Conservation (phyloP, 2,797 vertebrate genomes). For the Leptodactylus fallax region DNA sequence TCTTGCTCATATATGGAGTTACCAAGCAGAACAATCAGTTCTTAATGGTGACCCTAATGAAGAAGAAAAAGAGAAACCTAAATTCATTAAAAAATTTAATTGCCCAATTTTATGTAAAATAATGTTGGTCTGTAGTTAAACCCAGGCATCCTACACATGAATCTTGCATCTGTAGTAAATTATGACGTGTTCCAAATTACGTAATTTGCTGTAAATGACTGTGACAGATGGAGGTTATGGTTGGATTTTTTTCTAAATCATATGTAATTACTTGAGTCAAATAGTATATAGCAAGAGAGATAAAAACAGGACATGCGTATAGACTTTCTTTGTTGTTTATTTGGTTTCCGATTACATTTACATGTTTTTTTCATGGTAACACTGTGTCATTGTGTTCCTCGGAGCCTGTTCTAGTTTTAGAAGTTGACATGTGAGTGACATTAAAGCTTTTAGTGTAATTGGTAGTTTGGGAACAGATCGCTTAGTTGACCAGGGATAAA, state of each 20-base stretch:
- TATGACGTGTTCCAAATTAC: not conserved
- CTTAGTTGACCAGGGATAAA: slow-evolving; percentile 10
- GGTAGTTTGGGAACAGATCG: slow-evolving; percentile 39
- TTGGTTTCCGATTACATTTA: not conserved
- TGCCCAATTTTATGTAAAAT: not conserved
- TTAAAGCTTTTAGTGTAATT: slow-evolving; percentile 48
- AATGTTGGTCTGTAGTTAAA: not conserved
- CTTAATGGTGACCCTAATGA: not conserved
- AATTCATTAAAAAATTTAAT: not conserved
- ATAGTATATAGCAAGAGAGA: not conserved
- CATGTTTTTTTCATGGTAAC: not conserved
- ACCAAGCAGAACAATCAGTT: not conserved
- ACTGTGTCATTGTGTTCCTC: not conserved
- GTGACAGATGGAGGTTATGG: not conserved
- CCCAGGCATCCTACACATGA: not conserved
- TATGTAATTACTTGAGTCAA: not conserved
- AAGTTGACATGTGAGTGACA: slow-evolving; percentile 38
- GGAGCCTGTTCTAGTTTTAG: not conserved
- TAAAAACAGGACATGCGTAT: not conserved
- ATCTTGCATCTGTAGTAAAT: not conserved
- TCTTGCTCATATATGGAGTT: too few relatives aligned
- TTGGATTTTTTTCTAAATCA: not conserved
- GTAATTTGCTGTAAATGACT: not conserved
- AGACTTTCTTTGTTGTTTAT: not conserved
- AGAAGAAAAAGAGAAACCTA: not conserved